Conservation (phyloP, 2,797 vertebrate species). For the Lindbergichthys nudifrons region DNA sequence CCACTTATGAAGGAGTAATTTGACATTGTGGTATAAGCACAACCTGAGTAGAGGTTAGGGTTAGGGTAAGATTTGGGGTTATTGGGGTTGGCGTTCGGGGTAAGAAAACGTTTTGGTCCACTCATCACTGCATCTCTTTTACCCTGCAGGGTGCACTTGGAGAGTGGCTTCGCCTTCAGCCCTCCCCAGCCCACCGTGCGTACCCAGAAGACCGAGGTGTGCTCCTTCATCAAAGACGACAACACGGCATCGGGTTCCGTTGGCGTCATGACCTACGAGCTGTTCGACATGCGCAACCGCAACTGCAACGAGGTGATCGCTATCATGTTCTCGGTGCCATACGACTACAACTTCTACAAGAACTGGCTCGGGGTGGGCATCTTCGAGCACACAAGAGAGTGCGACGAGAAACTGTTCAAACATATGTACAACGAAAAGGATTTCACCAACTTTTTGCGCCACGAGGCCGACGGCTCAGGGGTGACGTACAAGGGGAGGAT, state of each 20-base stretch:
- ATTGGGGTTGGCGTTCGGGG: too few relatives aligned
- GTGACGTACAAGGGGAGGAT: background rate
- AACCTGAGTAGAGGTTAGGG: background rate
- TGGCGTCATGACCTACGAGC: conserved; percentile 78
- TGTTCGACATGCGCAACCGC: conserved; percentile 50
- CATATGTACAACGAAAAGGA: conserved; percentile 67
- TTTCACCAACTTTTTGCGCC: conserved; percentile 53
- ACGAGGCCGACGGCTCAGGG: conserved; percentile 60
- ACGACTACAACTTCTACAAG: conserved; percentile 77
- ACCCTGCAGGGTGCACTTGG: conserved; percentile 65
- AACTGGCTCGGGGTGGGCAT: conserved; percentile 76
- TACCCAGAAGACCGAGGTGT: conserved; percentile 61
- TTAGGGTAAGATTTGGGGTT: too few relatives aligned
- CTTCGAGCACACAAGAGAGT: conserved; percentile 16
- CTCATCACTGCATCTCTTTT: background rate
- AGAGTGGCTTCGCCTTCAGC: conserved; percentile 66
- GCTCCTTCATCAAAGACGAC: conserved; percentile 81
- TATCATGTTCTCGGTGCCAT: conserved; percentile 82
- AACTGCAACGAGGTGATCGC: conserved; percentile 48
- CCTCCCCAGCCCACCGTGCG: conserved; percentile 76
- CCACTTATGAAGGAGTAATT: background rate
- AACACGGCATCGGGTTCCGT: conserved; percentile 68
- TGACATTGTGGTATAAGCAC: background rate
- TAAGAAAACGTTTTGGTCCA: background rate
- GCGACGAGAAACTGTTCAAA: conserved; percentile 62